These are phyloP conservation scores for Strigops habroptila DNA, from an alignment of 2,113 vertebrate species.

Conservation along the genomic window DNA sequence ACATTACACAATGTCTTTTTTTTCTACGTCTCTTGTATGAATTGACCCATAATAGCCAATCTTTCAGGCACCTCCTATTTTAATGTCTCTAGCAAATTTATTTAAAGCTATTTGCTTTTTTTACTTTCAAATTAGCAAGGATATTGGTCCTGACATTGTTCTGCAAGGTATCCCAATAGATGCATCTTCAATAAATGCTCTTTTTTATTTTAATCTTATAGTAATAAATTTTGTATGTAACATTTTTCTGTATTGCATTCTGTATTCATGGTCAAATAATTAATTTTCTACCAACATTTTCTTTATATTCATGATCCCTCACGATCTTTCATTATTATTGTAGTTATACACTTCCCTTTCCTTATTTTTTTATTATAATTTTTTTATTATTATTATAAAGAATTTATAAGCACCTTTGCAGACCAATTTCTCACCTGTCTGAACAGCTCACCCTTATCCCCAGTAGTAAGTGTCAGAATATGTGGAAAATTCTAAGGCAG, in stretches of 20 bases:
- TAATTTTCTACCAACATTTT: background rate
- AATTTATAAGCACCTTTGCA: background rate
- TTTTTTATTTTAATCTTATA: background rate
- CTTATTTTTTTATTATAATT: background rate
- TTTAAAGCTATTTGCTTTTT: background rate
- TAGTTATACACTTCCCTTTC: accelerated
- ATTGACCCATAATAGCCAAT: background rate
- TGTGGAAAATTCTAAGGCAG: constrained; percentile 36
- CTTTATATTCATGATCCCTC: background rate
- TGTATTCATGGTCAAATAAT: background rate
- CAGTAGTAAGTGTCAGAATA: constrained; percentile 9
- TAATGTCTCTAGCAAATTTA: background rate
- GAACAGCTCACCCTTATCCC: background rate
- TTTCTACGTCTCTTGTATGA: background rate
- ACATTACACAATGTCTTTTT: background rate
- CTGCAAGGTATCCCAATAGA: background rate
- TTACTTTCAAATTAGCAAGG: background rate
- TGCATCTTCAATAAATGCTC: accelerated
- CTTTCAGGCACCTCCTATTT: background rate
- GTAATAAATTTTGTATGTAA: background rate
- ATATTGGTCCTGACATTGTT: background rate
- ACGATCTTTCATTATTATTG: background rate
- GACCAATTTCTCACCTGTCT: background rate
- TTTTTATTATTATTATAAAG: background rate
- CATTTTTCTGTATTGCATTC: background rate